Evolutionary conservation across 2,113 vertebrate genomes (phyloP).

Genomic region (Neomonachus schauinslandi): DNA sequence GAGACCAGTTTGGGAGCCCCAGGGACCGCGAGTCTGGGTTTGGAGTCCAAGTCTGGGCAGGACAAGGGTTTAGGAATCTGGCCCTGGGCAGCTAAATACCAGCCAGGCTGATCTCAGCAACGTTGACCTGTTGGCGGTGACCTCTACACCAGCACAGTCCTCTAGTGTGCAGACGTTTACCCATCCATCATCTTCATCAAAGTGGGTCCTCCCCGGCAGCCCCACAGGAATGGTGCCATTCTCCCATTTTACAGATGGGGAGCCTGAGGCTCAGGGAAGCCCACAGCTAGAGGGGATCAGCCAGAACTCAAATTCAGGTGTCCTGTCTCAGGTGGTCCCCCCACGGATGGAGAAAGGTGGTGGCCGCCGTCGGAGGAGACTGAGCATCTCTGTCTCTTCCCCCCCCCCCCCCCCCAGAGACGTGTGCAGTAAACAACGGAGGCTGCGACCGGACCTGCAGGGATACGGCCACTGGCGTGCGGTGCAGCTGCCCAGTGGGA

Average conservation of each 20-base stretch:
- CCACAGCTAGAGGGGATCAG: neutral
- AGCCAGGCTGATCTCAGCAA: neutral
- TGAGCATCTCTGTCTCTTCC: constrained; percentile 65
- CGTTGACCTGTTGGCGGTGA: accelerated
- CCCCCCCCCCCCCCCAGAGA: constrained; percentile 90
- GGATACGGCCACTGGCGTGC: constrained; percentile 97
- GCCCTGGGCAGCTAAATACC: neutral
- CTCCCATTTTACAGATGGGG: neutral
- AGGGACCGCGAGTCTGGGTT: neutral
- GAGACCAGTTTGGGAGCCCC: neutral
- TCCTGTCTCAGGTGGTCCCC: neutral
- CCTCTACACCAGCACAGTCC: neutral
- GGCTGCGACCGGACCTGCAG: constrained; percentile 98
- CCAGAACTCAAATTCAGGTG: neutral
- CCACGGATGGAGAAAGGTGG: neutral
- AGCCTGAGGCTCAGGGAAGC: neutral
- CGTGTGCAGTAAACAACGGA: constrained; percentile 98
- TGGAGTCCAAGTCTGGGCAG: neutral
- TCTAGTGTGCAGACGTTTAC: neutral
- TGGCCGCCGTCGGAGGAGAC: neutral
- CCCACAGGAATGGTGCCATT: accelerated
- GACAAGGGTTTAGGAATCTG: neutral
- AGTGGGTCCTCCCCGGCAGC: accelerated
- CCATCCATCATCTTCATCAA: accelerated
- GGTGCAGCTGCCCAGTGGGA: constrained; percentile 98